Evolutionary conservation across 2,113 vertebrate species (phyloP), one percentile per base, ranked within the genome.

Genomic region (Cercopithecus mona): DNA sequence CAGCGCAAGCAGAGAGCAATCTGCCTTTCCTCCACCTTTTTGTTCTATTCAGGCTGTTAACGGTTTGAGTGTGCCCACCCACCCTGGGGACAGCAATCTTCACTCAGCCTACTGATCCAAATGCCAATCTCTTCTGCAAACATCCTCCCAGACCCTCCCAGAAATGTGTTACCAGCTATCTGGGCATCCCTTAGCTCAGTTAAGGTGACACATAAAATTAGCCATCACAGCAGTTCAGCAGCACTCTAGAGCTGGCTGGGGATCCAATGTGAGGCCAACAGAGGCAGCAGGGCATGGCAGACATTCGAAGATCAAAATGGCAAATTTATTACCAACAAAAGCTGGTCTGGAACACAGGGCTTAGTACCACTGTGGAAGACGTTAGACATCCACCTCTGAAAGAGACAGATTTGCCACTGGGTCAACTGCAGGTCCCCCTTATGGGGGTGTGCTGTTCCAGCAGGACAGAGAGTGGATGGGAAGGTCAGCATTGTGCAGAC

Each of bases 391-490:
- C 20, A 80, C 10, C 32, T n/a, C 61, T 18, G 18, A 66, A 64
- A 38, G 50, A 32, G 22, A 84, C 11, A 35, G 64, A 68, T 61
- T 23, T 30, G 5, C 40, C 64, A 5, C 20, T 81, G 45, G 18
- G 27, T 35, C 35, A 20, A 12, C 5, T 8, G 35, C 4, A 11
- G 38, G 12, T 38, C 4, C n/a, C 23, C 35, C 57, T 80, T 16
- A 3, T 0, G 38, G 20, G 13, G 20, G 7, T 12, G 1, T 8
- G 18, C 11, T 1, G 1, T 18, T n/a, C 48, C 35, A 11, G 2
- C 22, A 40, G 92, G 43, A 70, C 43, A 52, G 30, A 61, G 61
- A 59, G 40, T 1, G 17, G 8, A 6, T 4, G 6, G n/a, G 20
- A 61, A 89, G 20, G 18, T 12, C 0, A 7, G 10, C 3, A 1